These are phyloP conservation scores for Cynopterus brachyotis DNA, from an alignment of 2,113 vertebrate species.

Conservation along the genomic window DNA sequence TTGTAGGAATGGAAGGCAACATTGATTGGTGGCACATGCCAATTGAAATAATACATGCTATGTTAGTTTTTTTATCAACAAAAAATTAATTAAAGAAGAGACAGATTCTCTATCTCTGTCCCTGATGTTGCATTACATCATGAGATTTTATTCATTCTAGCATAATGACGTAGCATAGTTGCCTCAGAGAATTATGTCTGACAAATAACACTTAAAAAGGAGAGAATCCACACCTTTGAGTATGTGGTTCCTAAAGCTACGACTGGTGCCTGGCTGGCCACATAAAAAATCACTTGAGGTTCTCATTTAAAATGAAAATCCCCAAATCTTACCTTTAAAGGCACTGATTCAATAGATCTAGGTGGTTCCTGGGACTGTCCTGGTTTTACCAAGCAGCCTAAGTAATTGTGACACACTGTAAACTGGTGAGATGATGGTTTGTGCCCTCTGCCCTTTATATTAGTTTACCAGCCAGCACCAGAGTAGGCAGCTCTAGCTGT, in stretches of 20 bases:
- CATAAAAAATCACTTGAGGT: neutral
- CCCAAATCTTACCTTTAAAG: neutral
- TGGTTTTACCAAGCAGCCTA: neutral
- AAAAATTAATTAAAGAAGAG: neutral
- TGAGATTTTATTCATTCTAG: neutral
- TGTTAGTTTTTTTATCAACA: neutral
- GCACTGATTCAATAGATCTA: neutral
- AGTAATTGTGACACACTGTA: no score
- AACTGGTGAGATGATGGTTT: neutral
- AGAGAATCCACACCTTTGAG: neutral
- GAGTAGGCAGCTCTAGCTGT: fast-evolving
- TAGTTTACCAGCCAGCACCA: neutral
- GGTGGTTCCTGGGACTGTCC: neutral
- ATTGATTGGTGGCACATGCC: neutral
- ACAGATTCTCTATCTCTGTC: neutral
- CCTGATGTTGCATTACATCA: neutral
- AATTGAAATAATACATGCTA: neutral
- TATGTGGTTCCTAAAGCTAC: neutral
- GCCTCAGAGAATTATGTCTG: neutral
- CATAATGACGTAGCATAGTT: neutral
- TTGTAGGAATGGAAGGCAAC: neutral
- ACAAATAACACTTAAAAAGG: neutral
- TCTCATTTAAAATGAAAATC: conserved; percentile 20
- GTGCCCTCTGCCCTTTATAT: neutral
- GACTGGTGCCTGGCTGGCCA: neutral